Base-by-base conservation (phyloP, 2,888 invertebrate species). In the Euplagia quadripunctaria region DNA sequence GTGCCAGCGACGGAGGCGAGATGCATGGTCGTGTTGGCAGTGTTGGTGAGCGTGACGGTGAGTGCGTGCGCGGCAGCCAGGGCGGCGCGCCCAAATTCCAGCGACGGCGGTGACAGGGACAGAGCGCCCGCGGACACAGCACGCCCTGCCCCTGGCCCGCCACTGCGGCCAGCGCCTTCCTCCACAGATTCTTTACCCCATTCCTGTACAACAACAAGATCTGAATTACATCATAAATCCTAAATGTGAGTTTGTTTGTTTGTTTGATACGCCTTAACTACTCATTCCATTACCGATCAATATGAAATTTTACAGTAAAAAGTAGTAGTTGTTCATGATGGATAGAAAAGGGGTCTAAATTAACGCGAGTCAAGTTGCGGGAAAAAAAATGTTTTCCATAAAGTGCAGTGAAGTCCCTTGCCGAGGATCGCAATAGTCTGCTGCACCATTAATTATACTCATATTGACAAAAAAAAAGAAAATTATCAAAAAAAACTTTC, bases 1-100 rank as follows among this genome's bases (percentile, higher is more conserved):
- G 97, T 98, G 87, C 99, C 99, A 82, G 99, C 98, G 90, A 99
- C 98, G 82, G 99, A 99, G 90, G 98, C 97, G 91, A 99, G 97
- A 93, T 98, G 98, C 89, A 99, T 97, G 89, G 98, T 98, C 90
- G 97, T 97, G 96, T 99, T 98, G 96, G 98, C 98, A 87, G 97
- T 97, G 96, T 99, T 99, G 93, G 98, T 97, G 85, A 99, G 96
- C 85, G 98, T 98, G 82, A 99, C 99, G 90, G 97, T 97, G 94
- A 98, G 97, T 93, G 98, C 97, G 90, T 98, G 98, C 80, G 99
- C 98, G 90, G 98, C 97, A 79, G 99, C 99, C 89, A 99, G 97
- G 89, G 98, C 97, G 94, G 98, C 94, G 80, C 92, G 93, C 52
- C 97, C 96, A 92, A 97, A 96, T 81, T 90, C 87, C 82, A 97